Conservation (phyloP, 2,888 invertebrate genomes). For the Venusia cambrica region DNA sequence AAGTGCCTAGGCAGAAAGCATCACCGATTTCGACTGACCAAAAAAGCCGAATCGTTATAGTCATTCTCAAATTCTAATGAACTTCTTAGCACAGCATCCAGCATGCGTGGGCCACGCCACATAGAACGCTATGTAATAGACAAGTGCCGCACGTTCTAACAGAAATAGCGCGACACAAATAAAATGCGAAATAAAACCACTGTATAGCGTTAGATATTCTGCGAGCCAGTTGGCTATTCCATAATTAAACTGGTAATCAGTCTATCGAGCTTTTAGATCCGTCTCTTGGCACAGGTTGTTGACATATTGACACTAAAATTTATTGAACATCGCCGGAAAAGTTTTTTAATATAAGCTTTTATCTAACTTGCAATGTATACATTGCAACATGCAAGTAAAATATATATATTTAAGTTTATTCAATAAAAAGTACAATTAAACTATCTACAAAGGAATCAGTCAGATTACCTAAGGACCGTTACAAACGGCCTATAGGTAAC, state of each 20-base stretch:
- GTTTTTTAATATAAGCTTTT: too few species aligned
- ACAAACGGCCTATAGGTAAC: too few species aligned
- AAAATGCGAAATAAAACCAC: conserved; percentile 78
- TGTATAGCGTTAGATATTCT: conserved; percentile 72
- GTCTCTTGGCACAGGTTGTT: conserved; percentile 20
- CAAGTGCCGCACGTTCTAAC: conserved; percentile 74
- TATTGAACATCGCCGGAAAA: conserved; percentile 11
- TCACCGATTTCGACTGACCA: too few species aligned
- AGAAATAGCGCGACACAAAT: conserved; percentile 80
- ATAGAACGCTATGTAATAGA: conserved; percentile 63
- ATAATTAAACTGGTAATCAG: conserved; percentile 51
- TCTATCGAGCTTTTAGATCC: conserved; percentile 26
- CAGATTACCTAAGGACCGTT: too few species aligned
- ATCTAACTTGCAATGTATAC: too few species aligned
- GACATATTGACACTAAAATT: conserved; percentile 18
- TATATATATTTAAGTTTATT: too few species aligned
- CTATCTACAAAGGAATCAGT: too few species aligned
- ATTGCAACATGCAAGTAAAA: too few species aligned
- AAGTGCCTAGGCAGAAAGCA: too few species aligned
- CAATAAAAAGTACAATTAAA: too few species aligned
- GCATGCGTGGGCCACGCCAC: conserved; percentile 62
- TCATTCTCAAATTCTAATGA: conserved; percentile 28
- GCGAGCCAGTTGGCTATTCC: conserved; percentile 51
- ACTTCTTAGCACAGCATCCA: conserved; percentile 44
- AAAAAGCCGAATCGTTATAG: too few species aligned